Evolutionary conservation across 2,113 vertebrate species (phyloP), one percentile per base, ranked within the genome.

Genomic region (Micromys minutus): DNA sequence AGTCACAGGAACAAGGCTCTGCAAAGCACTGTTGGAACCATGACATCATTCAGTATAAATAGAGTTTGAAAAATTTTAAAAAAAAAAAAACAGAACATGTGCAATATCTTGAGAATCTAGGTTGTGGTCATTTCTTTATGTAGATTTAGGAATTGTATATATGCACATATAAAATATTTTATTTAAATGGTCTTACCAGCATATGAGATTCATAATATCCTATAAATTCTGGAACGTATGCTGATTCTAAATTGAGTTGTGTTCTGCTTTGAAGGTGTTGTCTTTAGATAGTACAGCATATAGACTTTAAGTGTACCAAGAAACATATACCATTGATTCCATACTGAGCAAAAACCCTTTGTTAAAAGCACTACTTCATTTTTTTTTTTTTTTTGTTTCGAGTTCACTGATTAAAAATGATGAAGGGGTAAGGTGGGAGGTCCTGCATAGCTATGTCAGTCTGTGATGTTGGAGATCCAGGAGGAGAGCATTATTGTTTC

Each of bases 41-140:
- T 98, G 98, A 98, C 95, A 97, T 98, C 98, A 98, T 96, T 95
- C 92, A 74, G 69, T 79, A 91, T 67, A 97, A 97, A 96, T 0
- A 96, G 95, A 94, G 95, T 90, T 80, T 79, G 95, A 97, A 96
- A 95, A 87, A 31, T 90, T 80, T 79, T n/a, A n/a, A n/a, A n/a
- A n/a, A n/a, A n/a, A n/a, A 91, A 16, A 96, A 97, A 97, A 98
- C 97, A 97, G 97, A 98, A 96, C 92, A 65, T 59, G 90, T 80
- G 91, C 22, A 95, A 96, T 97, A 88, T 47, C 34, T 94, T 19
- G 67, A 95, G 86, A 77, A 11, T 42, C 15, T 84, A 95, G 39
- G 6, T n/a, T 31, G 19, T 67, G 84, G 90, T 36, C 26, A 9
- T 95, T 91, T 95, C 95, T 90, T 79, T 29, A 59, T 52, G 8